phyloP scores from a whole-genome alignment of 2,888 invertebrate genomes.

The Eugnorisma glareosa region DNA sequence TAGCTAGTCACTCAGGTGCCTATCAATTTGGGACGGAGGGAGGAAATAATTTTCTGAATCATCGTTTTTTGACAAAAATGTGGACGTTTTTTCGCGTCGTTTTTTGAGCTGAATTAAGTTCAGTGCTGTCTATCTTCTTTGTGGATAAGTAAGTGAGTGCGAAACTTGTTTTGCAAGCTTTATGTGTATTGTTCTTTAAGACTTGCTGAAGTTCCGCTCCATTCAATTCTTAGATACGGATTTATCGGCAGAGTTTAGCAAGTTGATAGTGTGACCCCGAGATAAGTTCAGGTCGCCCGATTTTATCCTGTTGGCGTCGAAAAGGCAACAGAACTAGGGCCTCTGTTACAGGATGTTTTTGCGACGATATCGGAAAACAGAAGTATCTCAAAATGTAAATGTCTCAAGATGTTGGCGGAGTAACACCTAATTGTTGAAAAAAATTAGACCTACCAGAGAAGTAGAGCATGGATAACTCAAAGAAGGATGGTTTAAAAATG shows the following conservation, averaged over 20 bases:
- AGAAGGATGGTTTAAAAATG: not conserved
- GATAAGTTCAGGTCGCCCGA: not conserved
- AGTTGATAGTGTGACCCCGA: slow-evolving; percentile 2
- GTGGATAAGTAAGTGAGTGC: slow-evolving; percentile 27
- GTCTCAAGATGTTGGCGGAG: not conserved
- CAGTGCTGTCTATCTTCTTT: not conserved
- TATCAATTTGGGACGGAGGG: slow-evolving; percentile 40
- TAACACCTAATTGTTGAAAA: not conserved
- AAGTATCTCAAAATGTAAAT: not conserved
- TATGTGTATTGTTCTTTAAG: slow-evolving; percentile 33
- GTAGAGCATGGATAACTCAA: not conserved
- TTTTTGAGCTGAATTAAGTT: slow-evolving; percentile 3
- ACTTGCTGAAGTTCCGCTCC: slow-evolving; percentile 15
- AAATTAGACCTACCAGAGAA: not conserved
- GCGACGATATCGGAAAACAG: not conserved
- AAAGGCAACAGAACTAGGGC: not conserved
- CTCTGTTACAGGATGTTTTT: not conserved
- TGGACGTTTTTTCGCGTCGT: not conserved
- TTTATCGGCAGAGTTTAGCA: slow-evolving; percentile 37
- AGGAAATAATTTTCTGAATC: slow-evolving; percentile 39
- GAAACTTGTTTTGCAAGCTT: slow-evolving; percentile 38
- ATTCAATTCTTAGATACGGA: slow-evolving; percentile 47
- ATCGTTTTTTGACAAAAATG: slow-evolving; percentile 13
- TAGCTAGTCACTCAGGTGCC: slow-evolving; percentile 33
- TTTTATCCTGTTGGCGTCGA: not conserved